A percentile compares a stretch with the other conserved stretches of the same genome.
Conservation (phyloP, 2,797 vertebrate genomes). For the Gadopsis bispinosus region DNA sequence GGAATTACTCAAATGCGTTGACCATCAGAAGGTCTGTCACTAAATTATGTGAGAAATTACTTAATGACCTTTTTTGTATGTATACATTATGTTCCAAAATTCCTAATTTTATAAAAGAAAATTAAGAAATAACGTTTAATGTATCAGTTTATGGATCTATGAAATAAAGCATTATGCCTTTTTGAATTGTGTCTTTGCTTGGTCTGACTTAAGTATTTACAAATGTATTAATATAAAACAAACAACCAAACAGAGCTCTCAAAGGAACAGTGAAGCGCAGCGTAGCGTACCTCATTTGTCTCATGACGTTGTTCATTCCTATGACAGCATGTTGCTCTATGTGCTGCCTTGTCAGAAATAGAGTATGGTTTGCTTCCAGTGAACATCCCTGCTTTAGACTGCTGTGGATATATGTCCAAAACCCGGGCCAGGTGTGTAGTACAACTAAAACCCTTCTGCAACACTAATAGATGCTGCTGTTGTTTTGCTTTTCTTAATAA, state of each 20-base stretch:
- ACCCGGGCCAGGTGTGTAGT: neutral
- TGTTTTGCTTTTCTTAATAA: slow-evolving; percentile 4
- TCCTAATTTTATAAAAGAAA: slow-evolving; percentile 41
- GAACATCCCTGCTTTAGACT: slow-evolving; percentile 12
- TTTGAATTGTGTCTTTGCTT: slow-evolving; percentile 56
- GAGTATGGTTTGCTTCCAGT: slow-evolving; percentile 1
- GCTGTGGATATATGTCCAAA: neutral
- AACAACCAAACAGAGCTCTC: slow-evolving; percentile 10
- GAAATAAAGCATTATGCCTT: slow-evolving; percentile 83
- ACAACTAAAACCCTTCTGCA: neutral
- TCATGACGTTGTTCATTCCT: slow-evolving; percentile 15
- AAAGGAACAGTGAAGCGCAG: neutral
- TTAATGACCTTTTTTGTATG: slow-evolving; percentile 49
- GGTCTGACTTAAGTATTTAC: slow-evolving; percentile 1
- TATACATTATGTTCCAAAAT: slow-evolving; percentile 44
- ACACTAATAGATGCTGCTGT: neutral
- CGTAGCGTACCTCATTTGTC: too few species aligned
- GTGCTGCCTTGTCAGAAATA: slow-evolving; percentile 38
- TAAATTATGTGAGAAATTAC: slow-evolving; percentile 12
- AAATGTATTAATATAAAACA: neutral
- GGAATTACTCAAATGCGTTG: slow-evolving; percentile 9
- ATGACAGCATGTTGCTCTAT: slow-evolving; percentile 6
- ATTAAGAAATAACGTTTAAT: slow-evolving; percentile 40
- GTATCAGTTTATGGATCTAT: slow-evolving; percentile 60
- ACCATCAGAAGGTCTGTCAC: slow-evolving; percentile 27